Conservation (phyloP, 2,113 vertebrate species). For the Sorex fumeus region DNA sequence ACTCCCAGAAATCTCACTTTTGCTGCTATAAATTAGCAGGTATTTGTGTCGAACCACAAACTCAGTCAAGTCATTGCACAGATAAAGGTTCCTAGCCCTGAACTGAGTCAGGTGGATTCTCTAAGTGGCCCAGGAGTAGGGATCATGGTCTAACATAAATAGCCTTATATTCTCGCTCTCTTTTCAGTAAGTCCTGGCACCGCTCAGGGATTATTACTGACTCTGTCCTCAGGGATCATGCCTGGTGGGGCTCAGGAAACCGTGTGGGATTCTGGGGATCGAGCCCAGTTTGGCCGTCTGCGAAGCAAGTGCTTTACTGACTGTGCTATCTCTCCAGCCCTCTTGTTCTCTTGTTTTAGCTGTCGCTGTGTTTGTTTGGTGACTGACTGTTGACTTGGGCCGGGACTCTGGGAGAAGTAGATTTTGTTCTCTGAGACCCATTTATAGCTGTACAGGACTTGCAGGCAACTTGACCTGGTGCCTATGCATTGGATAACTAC, state of each 20-base stretch:
- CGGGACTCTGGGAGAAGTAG: not conserved
- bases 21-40: not conserved
- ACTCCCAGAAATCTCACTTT: not conserved
- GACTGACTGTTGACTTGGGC: not conserved
- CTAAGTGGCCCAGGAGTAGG: not conserved
- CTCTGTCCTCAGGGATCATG: no score
- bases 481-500: not conserved
- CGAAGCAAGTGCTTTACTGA: no score
- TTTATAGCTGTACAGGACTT: not conserved
- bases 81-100: not conserved
- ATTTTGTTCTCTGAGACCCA: not conserved
- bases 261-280: no score
- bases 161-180: not conserved
- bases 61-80: not conserved
- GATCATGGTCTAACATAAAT: not conserved
- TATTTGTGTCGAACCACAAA: not conserved
- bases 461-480: not conserved
- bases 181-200: not conserved
- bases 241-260: no score
- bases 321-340: no score
- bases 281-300: no score
- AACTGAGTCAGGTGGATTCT: not conserved
- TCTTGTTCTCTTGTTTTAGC: no score
- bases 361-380: not conserved
- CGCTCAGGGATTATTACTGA: no score